Evolutionary conservation across 2,888 invertebrate genomes (phyloP).

Genomic region (Morpho deidamia): DNA sequence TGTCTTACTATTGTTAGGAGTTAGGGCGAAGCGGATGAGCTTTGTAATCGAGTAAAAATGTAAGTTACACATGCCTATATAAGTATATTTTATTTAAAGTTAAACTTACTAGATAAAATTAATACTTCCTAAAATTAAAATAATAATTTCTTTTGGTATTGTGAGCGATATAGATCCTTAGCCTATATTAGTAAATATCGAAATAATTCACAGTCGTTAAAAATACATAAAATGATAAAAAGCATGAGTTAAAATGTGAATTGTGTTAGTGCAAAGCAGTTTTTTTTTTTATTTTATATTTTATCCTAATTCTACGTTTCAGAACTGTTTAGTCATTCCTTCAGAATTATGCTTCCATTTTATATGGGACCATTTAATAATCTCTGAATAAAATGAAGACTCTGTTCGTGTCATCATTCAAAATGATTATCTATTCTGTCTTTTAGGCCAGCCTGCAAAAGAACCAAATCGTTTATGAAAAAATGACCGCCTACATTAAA

Average conservation of each 20-base stretch:
- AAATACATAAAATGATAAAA: conserved; percentile 6
- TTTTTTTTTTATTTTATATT: conserved; percentile 7
- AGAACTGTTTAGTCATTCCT: conserved; percentile 21
- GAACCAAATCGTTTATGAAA: conserved; percentile 37
- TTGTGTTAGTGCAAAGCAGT: conserved; percentile 26
- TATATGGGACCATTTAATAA: background rate
- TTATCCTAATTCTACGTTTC: conserved; percentile 10
- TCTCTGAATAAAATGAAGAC: conserved; percentile 2
- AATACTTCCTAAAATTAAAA: background rate
- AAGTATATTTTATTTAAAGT: conserved; percentile 8
- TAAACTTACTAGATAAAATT: conserved; percentile 6
- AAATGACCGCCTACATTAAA: conserved; percentile 6
- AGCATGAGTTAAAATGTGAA: conserved; percentile 21
- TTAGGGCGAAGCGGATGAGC: conserved; percentile 77
- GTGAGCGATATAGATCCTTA: conserved; percentile 22
- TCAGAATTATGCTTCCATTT: conserved; percentile 8
- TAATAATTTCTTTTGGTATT: conserved; percentile 16
- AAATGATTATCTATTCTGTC: conserved; percentile 36
- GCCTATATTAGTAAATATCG: conserved; percentile 23
- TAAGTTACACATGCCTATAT: conserved; percentile 22
- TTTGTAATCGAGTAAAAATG: conserved; percentile 31
- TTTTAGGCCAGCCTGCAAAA: conserved; percentile 68
- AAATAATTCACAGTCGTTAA: conserved; percentile 2
- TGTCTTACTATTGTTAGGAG: conserved; percentile 53
- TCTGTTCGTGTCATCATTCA: conserved; percentile 19